phyloP scores from a whole-genome alignment of 2,888 invertebrate genomes.

The Melanostoma scalare region DNA sequence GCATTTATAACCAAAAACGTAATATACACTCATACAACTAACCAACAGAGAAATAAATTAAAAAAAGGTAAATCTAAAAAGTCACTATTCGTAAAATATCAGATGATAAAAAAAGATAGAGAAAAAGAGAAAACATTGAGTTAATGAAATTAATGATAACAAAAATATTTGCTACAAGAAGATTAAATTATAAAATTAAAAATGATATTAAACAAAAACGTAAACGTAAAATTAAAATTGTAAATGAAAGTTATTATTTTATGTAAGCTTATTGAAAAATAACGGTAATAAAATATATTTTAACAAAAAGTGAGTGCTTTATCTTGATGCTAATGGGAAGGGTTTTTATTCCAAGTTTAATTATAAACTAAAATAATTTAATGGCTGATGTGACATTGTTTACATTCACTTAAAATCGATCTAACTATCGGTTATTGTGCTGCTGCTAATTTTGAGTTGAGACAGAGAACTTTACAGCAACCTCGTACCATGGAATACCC shows the following conservation, averaged over 20 bases:
- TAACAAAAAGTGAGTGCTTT: slow-evolving; percentile 27
- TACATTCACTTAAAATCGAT: no score
- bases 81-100: slow-evolving; percentile 29
- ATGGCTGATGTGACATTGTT: no score
- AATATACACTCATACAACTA: neutral
- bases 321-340: no score
- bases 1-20: slow-evolving; percentile 25
- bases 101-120: slow-evolving; percentile 9
- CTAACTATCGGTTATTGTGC: no score
- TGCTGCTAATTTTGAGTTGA: no score
- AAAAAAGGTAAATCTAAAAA: slow-evolving; percentile 5
- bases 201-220: slow-evolving; percentile 6
- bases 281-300: slow-evolving; percentile 56
- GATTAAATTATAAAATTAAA: neutral
- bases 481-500: no score
- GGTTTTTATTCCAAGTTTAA: no score
- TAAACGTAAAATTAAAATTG: slow-evolving; percentile 16
- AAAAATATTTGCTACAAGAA: slow-evolving; percentile 52
- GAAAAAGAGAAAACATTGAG: slow-evolving; percentile 3
- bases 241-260: slow-evolving; percentile 49
- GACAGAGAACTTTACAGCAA: no score
- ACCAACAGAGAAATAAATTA: neutral
- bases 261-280: slow-evolving; percentile 53
- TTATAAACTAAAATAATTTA: no score
- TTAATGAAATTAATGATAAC: neutral